Base-by-base conservation (phyloP, 2,797 vertebrate species). In the Acrossocheilus wenchowensis region DNA sequence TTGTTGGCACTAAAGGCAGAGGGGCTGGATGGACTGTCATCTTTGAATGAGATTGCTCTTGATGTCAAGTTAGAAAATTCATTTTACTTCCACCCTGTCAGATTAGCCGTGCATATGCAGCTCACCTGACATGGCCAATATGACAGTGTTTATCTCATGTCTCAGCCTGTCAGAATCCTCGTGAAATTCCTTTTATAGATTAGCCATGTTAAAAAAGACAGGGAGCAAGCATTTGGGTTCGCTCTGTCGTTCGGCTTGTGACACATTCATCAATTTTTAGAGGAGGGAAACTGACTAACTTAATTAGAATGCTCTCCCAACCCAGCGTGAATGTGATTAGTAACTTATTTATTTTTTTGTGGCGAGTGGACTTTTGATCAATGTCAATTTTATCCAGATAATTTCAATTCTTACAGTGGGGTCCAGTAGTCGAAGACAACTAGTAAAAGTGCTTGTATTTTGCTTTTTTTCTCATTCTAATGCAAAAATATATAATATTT, bases 121-220 rank as follows among this genome's bases (percentile, higher is more conserved):
- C 84, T 89, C 88, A 84, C 68, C 89, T 89, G 91, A 87, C 91
- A 91, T 45, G 72, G 87, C 88, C 87, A 84, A 91, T 94, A 91
- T 92, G 79, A 87, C 83, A 73, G 45, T 84, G 87, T 92, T 92
- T 90, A 92, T 94, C 92, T 92, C 72, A 85, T 91, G 91, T 89
- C 87, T 91, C 82, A 85, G 79, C 89, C 87, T 91, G 91, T 93
- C 92, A 89, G 57, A 86, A 74, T 78, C 83, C 84, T 90, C 90
- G 75, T 87, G 90, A 90, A 86, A 93, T 94, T 90, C 87, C 86
- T 78, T 91, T 85, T 85, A 82, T 85, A 90, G 92, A 93, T 86
- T 83, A 86, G 84, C 75, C 34, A 80, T 83, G 54, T 30, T 54
- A 62, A 57, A 52, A 86, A 86, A 88, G 45, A 43, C 86, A 89